Conservation (phyloP, 2,113 vertebrate genomes). For the Dolichallabes microphthalmus region DNA sequence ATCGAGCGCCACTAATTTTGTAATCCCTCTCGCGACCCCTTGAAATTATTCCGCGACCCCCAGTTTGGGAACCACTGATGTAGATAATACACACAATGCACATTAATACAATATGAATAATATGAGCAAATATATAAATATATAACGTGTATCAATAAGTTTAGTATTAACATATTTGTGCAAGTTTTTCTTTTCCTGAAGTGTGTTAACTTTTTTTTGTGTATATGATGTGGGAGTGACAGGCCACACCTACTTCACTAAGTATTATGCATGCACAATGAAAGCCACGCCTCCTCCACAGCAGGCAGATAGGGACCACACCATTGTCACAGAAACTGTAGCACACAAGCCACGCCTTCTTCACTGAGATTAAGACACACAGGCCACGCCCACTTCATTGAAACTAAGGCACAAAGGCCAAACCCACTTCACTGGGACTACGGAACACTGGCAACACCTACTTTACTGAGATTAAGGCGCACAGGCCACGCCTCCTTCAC, state of each 20-base stretch:
- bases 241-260: not conserved
- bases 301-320: not conserved
- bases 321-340: not conserved
- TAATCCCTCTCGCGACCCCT: too few relatives aligned
- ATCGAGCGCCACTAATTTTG: too few relatives aligned
- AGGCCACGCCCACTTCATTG: not conserved
- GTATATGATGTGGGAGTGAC: not conserved
- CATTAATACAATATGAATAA: too few relatives aligned
- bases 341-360: not conserved
- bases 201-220: too few relatives aligned
- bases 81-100: too few relatives aligned
- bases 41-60: too few relatives aligned
- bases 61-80: too few relatives aligned
- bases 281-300: not conserved
- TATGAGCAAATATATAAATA: too few relatives aligned
- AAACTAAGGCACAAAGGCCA: not conserved
- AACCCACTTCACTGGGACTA: not conserved
- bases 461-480: not conserved
- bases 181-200: too few relatives aligned
- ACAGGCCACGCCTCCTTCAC: not conserved
- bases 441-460: too few relatives aligned
- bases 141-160: too few relatives aligned
- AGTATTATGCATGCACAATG: not conserved
- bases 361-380: not conserved
- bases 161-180: too few relatives aligned